Percentiles rank a stretch among this genome's conserved stretches.
Evolutionary conservation across 2,797 vertebrate genomes (phyloP).

Genomic region (Mormyrops boulengeri): DNA sequence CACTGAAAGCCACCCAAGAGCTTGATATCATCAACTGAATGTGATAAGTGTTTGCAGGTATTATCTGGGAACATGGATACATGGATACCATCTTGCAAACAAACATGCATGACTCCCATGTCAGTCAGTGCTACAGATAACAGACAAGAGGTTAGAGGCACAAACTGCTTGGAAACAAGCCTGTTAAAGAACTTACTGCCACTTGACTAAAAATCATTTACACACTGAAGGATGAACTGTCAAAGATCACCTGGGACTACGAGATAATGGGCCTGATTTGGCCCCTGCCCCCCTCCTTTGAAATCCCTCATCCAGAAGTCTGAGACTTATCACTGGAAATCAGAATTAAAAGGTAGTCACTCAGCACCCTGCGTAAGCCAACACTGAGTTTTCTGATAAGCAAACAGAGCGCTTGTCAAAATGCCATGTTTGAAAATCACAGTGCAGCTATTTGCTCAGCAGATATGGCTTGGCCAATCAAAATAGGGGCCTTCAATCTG

Average conservation of each 20-base stretch:
- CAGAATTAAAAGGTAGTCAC: not conserved
- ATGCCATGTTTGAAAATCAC: not conserved
- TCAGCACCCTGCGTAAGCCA: not conserved
- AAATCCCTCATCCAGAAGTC: not conserved
- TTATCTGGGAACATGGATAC: not conserved
- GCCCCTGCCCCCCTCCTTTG: not conserved
- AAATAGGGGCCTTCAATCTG: not conserved
- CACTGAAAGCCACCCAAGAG: not conserved
- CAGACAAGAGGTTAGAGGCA: not conserved
- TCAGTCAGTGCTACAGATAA: not conserved
- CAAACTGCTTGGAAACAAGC: not conserved
- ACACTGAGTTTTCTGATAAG: not conserved
- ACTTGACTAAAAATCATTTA: not conserved
- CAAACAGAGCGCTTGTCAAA: not conserved
- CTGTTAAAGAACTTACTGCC: not conserved
- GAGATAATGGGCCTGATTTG: not conserved
- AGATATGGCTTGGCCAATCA: not conserved
- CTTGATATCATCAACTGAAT: not conserved
- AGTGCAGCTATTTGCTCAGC: not conserved
- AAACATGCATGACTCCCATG: not conserved
- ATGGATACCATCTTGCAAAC: not conserved
- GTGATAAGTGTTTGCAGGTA: not conserved
- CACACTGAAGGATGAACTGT: not conserved
- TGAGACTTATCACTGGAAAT: not conserved
- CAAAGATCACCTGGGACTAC: not conserved